Evolutionary conservation across 2,888 invertebrate species (phyloP).

Genomic region (Andrena haemorrhoa): DNA sequence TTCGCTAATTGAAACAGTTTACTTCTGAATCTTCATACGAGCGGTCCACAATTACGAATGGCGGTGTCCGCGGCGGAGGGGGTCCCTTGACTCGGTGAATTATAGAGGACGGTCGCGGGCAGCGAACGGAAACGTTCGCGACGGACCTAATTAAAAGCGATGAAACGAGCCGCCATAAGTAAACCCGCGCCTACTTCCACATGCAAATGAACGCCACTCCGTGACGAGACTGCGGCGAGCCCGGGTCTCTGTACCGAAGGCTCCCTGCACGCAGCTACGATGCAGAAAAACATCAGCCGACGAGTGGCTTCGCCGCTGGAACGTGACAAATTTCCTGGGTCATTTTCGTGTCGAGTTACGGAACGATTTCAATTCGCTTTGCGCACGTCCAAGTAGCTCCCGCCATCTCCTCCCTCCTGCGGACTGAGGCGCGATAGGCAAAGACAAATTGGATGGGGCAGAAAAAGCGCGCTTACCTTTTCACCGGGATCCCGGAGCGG

Average conservation of each 20-base stretch:
- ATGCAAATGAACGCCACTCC: constrained; percentile 52
- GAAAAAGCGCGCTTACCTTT: not conserved
- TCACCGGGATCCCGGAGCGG: not conserved
- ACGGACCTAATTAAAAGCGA: constrained; percentile 46
- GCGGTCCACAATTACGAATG: not conserved
- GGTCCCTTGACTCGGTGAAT: not conserved
- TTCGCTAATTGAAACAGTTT: constrained; percentile 29
- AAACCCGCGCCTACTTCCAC: constrained; percentile 40
- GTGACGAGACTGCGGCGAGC: constrained; percentile 32
- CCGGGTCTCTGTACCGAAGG: not conserved
- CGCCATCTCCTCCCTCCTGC: no score
- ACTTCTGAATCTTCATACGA: not conserved
- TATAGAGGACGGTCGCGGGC: not conserved
- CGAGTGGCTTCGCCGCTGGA: not conserved
- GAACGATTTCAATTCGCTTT: constrained; percentile 37
- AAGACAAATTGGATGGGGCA: constrained; percentile 31
- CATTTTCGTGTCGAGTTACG: constrained; percentile 40
- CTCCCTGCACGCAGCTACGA: constrained; percentile 1
- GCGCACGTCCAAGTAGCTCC: not conserved
- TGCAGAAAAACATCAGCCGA: not conserved
- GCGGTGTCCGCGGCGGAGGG: not conserved
- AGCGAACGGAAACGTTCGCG: not conserved
- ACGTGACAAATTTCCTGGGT: constrained; percentile 41
- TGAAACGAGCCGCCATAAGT: constrained; percentile 46
- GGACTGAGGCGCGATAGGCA: not conserved